Evolutionary conservation across 2,888 invertebrate species (phyloP).

Genomic region (Dusona sp.): DNA sequence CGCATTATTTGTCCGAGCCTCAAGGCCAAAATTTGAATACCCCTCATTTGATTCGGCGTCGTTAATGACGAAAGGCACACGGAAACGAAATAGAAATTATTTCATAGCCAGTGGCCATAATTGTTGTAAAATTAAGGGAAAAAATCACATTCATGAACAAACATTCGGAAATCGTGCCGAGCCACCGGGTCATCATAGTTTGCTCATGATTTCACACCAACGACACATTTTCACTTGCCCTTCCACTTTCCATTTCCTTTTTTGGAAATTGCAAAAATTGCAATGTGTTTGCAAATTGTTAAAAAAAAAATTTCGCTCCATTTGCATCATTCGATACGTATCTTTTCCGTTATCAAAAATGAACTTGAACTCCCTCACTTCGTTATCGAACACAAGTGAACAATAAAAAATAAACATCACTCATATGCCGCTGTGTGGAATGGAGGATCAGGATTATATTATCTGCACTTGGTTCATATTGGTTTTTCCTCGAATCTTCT

Average conservation of each 20-base stretch:
- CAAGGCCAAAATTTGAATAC: not conserved
- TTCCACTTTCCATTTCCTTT: not conserved
- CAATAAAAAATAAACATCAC: not conserved
- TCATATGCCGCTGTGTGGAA: not conserved
- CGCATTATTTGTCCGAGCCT: not conserved
- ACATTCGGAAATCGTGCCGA: not conserved
- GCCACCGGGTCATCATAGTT: not conserved
- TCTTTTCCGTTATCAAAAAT: not conserved
- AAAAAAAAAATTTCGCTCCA: too few species aligned
- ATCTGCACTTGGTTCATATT: not conserved
- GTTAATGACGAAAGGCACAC: not conserved
- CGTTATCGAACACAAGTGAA: not conserved
- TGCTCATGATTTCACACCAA: not conserved
- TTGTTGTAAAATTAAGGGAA: not conserved
- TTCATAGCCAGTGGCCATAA: not conserved
- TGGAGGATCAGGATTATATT: not conserved
- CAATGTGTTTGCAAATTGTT: too few species aligned
- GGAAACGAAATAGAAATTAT: not conserved
- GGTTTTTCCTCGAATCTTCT: slow-evolving; percentile 1
- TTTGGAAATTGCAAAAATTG: too few species aligned
- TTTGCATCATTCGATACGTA: not conserved
- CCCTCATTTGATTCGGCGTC: not conserved
- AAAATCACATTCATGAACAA: not conserved
- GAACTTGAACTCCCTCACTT: not conserved
- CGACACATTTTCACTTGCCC: not conserved